Evolutionary conservation across 2,888 invertebrate genomes (phyloP), one percentile per base, ranked within the genome.

Genomic region (Polyommatus icarus): DNA sequence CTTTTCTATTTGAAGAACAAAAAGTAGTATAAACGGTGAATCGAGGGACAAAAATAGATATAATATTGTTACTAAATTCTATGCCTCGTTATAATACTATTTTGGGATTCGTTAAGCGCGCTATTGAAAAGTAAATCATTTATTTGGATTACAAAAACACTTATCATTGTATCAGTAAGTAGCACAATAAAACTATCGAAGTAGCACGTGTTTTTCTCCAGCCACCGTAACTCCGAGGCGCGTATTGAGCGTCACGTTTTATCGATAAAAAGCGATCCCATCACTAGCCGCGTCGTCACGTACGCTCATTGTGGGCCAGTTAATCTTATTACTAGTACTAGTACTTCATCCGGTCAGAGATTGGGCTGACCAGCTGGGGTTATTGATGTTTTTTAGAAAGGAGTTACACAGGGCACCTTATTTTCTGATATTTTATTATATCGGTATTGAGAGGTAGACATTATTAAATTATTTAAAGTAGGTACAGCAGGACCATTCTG

Each of bases 211-310:
- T 50, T 75, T 54, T 20, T 73, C 73, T 20, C 46, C 12, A 29
- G 50, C 75, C 29, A 50, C 40, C 57, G 36, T 61, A 76, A 76
- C 76, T 36, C 36, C 5, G 59, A 61, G 59, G 57, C 75, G 61
- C 72, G 76, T 67, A 76, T 67, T 29, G 76, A 75, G 76, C 54
- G 75, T 57, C 81, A 80, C 79, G 76, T 54, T 57, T 71, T 76
- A 77, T 80, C 80, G 81, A 82, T 76, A 80, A 78, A 78, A 79
- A 75, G 15, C 73, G 80, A 86, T 85, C 86, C 83, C 86, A 72
- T 78, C 84, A 81, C 85, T 85, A 83, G 80, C n/a, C 61, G 61
- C 46, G 71, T 46, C 78, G 80, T 83, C 87, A 87, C 87, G 87
- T 81, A 82, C 61, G 46, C 77, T 54, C 80, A 84, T 86, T 86